Evolutionary conservation across 2,888 invertebrate genomes (phyloP).

Genomic region (Exephanes ischioxanthus): DNA sequence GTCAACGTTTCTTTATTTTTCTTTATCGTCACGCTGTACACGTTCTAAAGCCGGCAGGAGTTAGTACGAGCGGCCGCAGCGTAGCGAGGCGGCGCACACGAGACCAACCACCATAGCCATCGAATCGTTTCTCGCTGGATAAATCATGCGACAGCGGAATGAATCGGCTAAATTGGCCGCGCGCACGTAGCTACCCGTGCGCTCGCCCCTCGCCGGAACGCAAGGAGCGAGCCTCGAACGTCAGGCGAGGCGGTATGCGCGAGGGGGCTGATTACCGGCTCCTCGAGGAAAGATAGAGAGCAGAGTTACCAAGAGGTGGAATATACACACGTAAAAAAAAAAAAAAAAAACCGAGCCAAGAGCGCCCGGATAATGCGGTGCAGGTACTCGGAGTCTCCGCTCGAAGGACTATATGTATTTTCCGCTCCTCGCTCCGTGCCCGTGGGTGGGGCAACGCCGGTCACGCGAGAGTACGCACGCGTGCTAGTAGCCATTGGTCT

Average conservation of each 20-base stretch:
- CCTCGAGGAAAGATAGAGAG: neutral
- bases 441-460: constrained; percentile 76
- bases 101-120: constrained; percentile 21
- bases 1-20: constrained; percentile 24
- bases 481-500: constrained; percentile 82
- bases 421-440: constrained; percentile 26
- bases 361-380: constrained; percentile 59
- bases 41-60: neutral
- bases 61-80: neutral
- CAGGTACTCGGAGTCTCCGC: constrained; percentile 62
- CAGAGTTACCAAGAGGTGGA: constrained; percentile 16
- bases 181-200: constrained; percentile 75
- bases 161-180: constrained; percentile 83
- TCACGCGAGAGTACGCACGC: constrained; percentile 79
- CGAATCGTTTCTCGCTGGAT: constrained; percentile 68
- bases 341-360: constrained; percentile 13
- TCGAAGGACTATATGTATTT: constrained; percentile 10
- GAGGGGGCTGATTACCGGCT: constrained; percentile 60
- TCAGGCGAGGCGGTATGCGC: constrained; percentile 60
- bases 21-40: constrained; percentile 47
- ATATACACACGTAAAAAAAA: neutral
- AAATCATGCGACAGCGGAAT: constrained; percentile 82
- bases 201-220: constrained; percentile 45
- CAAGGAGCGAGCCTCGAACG: constrained; percentile 44
- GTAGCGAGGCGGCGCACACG: neutral